Base-by-base conservation (phyloP, 2,113 vertebrate genomes). In the Scortum barcoo region DNA sequence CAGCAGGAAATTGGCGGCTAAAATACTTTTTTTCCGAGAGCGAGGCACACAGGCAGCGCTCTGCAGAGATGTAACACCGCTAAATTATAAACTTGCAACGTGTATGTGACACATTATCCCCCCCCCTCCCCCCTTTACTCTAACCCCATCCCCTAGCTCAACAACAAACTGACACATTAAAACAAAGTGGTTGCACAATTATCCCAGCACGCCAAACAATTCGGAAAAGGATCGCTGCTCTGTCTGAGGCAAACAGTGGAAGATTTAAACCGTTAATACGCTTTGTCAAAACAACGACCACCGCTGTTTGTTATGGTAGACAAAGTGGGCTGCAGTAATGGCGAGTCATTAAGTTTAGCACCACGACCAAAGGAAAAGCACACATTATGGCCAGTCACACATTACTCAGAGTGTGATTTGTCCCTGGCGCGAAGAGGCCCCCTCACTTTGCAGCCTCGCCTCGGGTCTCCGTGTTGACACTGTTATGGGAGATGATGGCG, bases 151-250 rank as follows among this genome's bases (percentile, higher is more conserved):
- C 20, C 71, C 38, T 48, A 54, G 57, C 63, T 53, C 68, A 87
- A 83, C 73, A 91, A 82, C 75, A 85, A 78, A 78, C 75, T 56
- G 22, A 80, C 78, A 76, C 80, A 87, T 86, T 85, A 82, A 91
- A 91, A 92, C 87, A 88, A 85, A 87, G 72, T 80, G 83, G 80
- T 83, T 90, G 86, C 72, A 79, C 86, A 92, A 91, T 93, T 86
- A 92, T 87, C 88, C 83, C 92, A 74, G 74, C 84, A 72, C 38
- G 62, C 87, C 76, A 86, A 69, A 57, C 67, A 68, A 83, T 77
- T 84, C 13, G 42, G 70, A 90, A 79, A 81, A 71, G 61, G 76
- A 78, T 83, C 68, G 61, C 75, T n/a, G 58, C 84, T 89, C 77
- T 76, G 50, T 85, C 76, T 70, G 67, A 89, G 58, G 51, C 66